These are phyloP conservation scores for Samia ricini DNA, from an alignment of 1,140 invertebrate genomes.

Conservation along the genomic window DNA sequence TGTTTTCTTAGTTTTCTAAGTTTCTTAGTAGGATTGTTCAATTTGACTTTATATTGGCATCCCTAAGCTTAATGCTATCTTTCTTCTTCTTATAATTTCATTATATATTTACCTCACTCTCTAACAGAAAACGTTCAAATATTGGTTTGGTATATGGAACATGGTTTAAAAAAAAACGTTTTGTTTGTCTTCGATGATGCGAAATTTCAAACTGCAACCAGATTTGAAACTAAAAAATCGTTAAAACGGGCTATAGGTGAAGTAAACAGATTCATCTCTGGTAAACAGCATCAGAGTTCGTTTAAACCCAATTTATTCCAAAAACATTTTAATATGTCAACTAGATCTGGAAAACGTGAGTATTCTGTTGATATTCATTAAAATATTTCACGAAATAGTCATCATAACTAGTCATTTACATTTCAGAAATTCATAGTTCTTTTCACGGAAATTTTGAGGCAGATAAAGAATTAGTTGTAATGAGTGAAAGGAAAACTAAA, in stretches of 20 bases:
- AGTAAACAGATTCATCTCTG: constrained; percentile 6
- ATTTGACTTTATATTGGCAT: no score
- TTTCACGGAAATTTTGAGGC: constrained; percentile 22
- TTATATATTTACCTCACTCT: no score
- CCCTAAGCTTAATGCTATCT: no score
- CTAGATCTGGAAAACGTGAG: constrained; percentile 66
- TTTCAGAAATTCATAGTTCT: constrained; percentile 49
- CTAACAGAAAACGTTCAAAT: no score
- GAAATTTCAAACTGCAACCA: not conserved
- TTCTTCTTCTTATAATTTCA: no score
- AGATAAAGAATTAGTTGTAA: constrained; percentile 19
- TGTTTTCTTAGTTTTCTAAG: no score
- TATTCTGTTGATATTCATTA: constrained; percentile 15
- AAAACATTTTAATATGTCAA: constrained; percentile 45
- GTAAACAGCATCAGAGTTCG: constrained; percentile 18
- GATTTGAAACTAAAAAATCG: constrained; percentile 7
- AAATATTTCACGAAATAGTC: not conserved
- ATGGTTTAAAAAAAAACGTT: not conserved
- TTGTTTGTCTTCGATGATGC: not conserved
- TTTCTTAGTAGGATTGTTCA: no score
- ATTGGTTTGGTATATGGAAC: not conserved
- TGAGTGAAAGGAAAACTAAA: constrained; percentile 45
- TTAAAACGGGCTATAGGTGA: constrained; percentile 19
- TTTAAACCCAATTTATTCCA: not conserved
- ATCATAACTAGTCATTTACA: not conserved